Evolutionary conservation across 2,888 invertebrate genomes (phyloP), one percentile per base, ranked within the genome.

Genomic region (Protula sp.): DNA sequence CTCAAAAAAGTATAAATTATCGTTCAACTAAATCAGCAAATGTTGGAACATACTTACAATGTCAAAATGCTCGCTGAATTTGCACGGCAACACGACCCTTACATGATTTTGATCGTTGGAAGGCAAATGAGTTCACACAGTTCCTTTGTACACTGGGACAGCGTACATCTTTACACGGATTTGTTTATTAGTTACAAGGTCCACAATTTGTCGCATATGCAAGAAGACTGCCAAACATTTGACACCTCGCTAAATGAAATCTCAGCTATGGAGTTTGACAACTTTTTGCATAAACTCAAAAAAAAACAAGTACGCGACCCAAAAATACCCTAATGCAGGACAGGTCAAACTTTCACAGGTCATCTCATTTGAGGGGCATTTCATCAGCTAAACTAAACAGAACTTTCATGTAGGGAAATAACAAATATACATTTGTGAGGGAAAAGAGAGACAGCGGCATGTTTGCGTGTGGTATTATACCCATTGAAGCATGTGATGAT

Each of bases 91-190:
- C 68, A 28, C 48, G 72, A 38, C 27, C 61, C 28, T 54, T 72
- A n/a, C 5, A 3, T 47, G 67, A 70, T 22, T 29, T 70, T 26
- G 67, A 70, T n/a, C 52, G 67, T 26, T 73, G 72, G 73, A 73
- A 73, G 57, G 72, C 71, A 5, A 69, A 70, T 26, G 72, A 73
- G 48, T 71, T 67, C 45, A 38, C 72, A 24, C 69, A 68, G 48
- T 72, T 72, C 58, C 51, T 73, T 53, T 73, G 9, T 73, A 73
- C 58, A 70, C 69, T 29, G 70, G 72, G 2, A 62, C 63, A n/a
- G 38, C 14, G 31, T 22, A 22, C n/a, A 58, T 1, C 14, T 63
- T 3, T 65, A 58, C 55, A 60, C 58, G 24, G 24, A 45, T 28
- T 45, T 55, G 14, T 59, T 60, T 31, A 2, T 45, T 5, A 54